These are phyloP conservation scores for Catharus fuscescens DNA, from an alignment of 2,113 vertebrate species.

Conservation along the genomic window DNA sequence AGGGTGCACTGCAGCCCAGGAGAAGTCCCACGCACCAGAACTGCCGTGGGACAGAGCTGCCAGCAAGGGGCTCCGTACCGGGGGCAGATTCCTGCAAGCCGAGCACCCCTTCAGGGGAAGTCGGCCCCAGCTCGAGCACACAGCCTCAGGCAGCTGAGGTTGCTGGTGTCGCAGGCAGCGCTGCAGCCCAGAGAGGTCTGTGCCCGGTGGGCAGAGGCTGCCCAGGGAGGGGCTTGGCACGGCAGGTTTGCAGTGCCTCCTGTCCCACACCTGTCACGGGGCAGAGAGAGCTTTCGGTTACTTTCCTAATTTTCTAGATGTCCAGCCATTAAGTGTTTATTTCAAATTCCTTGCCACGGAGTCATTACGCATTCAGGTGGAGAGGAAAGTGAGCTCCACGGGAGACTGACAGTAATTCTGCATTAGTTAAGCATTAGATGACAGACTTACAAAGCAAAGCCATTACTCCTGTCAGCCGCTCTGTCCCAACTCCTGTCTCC, in stretches of 20 bases:
- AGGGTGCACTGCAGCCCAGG: neutral
- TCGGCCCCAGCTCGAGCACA: neutral
- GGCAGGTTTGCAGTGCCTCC: accelerated
- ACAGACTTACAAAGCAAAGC: conserved; percentile 69
- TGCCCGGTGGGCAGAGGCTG: neutral
- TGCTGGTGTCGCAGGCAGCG: neutral
- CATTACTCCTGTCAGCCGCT: conserved; percentile 49
- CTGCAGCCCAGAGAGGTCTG: accelerated
- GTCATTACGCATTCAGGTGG: conserved; percentile 66
- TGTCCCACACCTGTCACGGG: neutral
- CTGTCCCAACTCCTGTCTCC: conserved; percentile 37
- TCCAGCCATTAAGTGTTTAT: conserved; percentile 11
- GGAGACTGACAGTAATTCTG: conserved; percentile 70
- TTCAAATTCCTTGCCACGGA: conserved; percentile 40
- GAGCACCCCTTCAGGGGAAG: neutral
- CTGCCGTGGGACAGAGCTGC: neutral
- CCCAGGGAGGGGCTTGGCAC: neutral
- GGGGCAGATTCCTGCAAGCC: neutral
- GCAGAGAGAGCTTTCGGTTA: neutral
- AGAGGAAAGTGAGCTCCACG: conserved; percentile 43
- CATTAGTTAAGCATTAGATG: conserved; percentile 70
- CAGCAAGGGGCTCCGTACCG: neutral
- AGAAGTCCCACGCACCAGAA: neutral
- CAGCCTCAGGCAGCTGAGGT: neutral
- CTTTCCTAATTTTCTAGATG: conserved; percentile 26